phyloP scores from a whole-genome alignment of 1,140 invertebrate species.

The Drosophila carrolli region DNA sequence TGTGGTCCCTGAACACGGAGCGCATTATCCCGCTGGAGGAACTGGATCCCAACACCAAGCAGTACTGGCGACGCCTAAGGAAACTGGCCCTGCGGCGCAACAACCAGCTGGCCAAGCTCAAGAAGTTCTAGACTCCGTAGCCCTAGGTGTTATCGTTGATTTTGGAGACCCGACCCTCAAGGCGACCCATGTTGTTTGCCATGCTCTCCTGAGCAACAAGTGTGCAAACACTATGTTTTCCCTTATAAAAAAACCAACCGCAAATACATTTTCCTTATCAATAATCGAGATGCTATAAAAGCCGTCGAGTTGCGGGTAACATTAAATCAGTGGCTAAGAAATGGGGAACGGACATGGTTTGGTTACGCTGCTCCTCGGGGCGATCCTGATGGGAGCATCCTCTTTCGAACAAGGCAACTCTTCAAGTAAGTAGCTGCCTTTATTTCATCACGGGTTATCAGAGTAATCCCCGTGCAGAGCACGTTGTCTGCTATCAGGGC shows the following conservation, averaged over 20 bases:
- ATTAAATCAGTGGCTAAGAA: constrained; percentile 12
- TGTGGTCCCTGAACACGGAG: constrained; percentile 91
- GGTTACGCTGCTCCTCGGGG: constrained; percentile 8
- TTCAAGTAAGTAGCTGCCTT: constrained; percentile 39
- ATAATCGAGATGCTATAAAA: constrained; percentile 56
- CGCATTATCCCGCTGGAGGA: constrained; percentile 88
- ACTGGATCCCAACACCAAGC: constrained; percentile 91
- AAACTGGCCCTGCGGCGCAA: constrained; percentile 87
- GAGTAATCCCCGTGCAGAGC: constrained; percentile 81
- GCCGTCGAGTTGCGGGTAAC: neutral
- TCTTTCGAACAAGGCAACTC: neutral
- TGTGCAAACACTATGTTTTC: constrained; percentile 57
- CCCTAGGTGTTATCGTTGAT: constrained; percentile 28
- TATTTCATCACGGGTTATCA: neutral
- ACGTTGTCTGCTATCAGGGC: constrained; percentile 89
- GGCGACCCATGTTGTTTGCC: constrained; percentile 50
- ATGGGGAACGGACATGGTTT: constrained; percentile 24
- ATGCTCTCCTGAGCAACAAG: constrained; percentile 51
- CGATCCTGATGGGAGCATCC: constrained; percentile 21
- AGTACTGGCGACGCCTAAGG: constrained; percentile 91
- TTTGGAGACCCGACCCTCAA: constrained; percentile 43
- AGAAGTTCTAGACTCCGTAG: constrained; percentile 84
- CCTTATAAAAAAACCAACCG: constrained; percentile 9
- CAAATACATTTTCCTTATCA: constrained; percentile 55
- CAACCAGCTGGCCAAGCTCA: constrained; percentile 86